Conservation (phyloP, 2,113 vertebrate species). For the Aleadryas rufinucha region DNA sequence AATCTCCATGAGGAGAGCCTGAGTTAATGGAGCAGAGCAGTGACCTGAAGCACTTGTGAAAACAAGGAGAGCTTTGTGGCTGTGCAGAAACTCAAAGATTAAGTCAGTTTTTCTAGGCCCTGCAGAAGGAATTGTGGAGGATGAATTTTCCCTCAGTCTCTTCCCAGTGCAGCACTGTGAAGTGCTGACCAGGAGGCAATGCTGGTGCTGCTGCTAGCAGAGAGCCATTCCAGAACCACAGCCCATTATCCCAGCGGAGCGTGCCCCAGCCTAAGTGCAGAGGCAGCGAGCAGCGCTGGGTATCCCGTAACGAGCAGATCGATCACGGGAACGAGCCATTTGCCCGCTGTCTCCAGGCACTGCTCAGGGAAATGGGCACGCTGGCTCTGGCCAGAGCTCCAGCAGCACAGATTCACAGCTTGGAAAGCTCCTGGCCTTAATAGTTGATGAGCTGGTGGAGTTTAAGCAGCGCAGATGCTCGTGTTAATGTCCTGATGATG, state of each 20-base stretch:
- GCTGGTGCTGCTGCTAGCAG: background rate
- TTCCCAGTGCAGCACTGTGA: background rate
- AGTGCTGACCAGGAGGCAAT: background rate
- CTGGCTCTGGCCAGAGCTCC: background rate
- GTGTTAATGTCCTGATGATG: background rate
- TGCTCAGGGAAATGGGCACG: background rate
- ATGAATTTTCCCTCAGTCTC: background rate
- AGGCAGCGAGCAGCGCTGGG: fast-evolving
- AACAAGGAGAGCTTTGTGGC: background rate
- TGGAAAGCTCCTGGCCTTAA: background rate
- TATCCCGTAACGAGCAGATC: background rate
- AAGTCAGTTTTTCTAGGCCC: background rate
- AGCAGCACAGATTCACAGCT: background rate
- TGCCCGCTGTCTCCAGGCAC: background rate
- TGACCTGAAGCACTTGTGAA: background rate
- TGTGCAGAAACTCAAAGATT: background rate
- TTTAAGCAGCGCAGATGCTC: background rate
- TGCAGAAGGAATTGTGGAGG: background rate
- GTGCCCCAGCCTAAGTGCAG: background rate
- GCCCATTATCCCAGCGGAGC: background rate
- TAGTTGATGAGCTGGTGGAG: background rate
- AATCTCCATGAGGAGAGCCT: background rate
- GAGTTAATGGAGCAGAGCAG: background rate
- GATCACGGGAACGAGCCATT: background rate
- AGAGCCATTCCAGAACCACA: background rate